Percentiles rank a stretch among this genome's conserved stretches.
Conservation (phyloP, 1,140 invertebrate species). For the Euborellia annulipes region DNA sequence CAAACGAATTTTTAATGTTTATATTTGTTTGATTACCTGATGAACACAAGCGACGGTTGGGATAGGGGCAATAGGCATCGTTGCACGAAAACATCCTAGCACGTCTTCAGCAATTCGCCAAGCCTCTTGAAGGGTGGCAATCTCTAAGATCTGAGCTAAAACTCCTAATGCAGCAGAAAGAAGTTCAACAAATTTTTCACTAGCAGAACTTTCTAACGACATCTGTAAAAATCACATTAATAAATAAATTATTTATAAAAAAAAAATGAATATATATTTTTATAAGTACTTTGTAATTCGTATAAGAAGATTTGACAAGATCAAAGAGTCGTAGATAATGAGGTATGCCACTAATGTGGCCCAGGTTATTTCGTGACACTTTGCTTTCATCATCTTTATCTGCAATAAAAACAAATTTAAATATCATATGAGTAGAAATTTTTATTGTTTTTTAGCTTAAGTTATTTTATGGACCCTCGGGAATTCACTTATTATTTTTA, state of each 20-base stretch:
- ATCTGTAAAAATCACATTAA: conserved; percentile 40
- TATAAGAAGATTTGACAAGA: conserved; percentile 52
- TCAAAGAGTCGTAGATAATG: conserved; percentile 68
- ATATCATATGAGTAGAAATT: no score
- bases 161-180: conserved; percentile 46
- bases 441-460: no score
- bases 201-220: conserved; percentile 50
- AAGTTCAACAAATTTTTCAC: conserved; percentile 57
- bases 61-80: conserved; percentile 51
- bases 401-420: no score
- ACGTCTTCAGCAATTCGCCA: conserved; percentile 65
- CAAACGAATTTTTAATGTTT: no score
- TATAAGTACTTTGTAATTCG: conserved; percentile 72
- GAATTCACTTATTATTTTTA: no score
- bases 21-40: conserved; percentile 29
- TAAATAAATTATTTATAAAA: no score
- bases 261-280: conserved; percentile 8
- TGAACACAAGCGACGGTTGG: conserved; percentile 60
- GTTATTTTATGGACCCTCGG: no score
- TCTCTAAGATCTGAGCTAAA: conserved; percentile 59
- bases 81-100: conserved; percentile 53
- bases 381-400: conserved; percentile 19
- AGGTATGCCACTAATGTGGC: conserved; percentile 45
- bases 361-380: conserved; percentile 32
- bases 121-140: conserved; percentile 54